Evolutionary conservation across 2,113 vertebrate genomes (phyloP).

Genomic region (Polypterus senegalus): DNA sequence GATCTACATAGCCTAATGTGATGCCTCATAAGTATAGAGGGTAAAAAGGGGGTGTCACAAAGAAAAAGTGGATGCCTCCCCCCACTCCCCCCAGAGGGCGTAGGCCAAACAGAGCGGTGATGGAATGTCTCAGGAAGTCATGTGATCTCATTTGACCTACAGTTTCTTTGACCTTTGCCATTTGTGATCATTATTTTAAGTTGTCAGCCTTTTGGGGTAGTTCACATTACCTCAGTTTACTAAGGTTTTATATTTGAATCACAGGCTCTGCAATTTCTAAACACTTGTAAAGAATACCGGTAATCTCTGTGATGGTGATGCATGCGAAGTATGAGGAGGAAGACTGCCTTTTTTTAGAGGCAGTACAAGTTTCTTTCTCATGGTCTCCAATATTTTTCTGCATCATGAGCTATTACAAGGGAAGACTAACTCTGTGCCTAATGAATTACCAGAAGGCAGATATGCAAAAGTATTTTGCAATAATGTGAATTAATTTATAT

Average conservation of each 20-base stretch:
- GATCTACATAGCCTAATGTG: conserved; percentile 18
- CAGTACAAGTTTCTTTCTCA: no score
- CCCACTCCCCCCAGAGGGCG: conserved; percentile 17
- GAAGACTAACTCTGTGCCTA: background rate
- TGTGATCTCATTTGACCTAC: conserved; percentile 52
- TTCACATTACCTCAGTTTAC: conserved; percentile 5
- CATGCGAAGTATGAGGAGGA: no score
- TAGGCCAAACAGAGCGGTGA: conserved; percentile 28
- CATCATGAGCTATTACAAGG: no score
- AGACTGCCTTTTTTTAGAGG: no score
- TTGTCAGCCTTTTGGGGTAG: conserved; percentile 46
- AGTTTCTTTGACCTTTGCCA: conserved; percentile 56
- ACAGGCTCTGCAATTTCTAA: no score
- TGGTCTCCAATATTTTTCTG: no score
- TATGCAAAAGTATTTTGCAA: background rate
- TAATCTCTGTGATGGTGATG: no score
- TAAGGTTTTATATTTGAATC: no score
- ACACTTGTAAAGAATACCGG: no score
- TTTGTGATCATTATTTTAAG: conserved; percentile 65
- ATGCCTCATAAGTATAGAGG: conserved; percentile 12
- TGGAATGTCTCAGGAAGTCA: conserved; percentile 34
- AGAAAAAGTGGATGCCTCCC: conserved; percentile 28
- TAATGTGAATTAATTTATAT: background rate
- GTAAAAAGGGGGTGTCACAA: conserved; percentile 20
- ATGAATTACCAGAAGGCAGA: background rate